Base-by-base conservation (phyloP, 2,113 vertebrate species). In the Diphyllodes magnificus region DNA sequence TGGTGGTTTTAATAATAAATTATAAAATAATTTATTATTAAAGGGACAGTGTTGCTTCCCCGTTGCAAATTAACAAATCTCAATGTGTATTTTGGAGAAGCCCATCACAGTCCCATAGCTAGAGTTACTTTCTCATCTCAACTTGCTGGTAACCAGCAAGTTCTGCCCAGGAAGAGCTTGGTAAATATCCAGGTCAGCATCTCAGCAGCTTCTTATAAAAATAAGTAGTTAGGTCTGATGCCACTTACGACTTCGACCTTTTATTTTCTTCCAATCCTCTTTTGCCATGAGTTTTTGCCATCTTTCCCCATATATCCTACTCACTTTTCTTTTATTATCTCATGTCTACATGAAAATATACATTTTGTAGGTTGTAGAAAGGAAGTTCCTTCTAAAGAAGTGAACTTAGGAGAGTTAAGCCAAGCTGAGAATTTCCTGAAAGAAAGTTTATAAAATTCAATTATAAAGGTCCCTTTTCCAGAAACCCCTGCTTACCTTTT, bases 61-160 rank as follows among this genome's bases (percentile, higher is more conserved):
- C 0, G 0, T 18, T n/a, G 44, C 6, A 64, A 63, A 76, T 47
- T 17, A 50, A 33, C 6, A 42, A 33, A 54, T 28, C 21, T 47
- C 13, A 23, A 7, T 30, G 19, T 22, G n/a, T 9, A 13, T 76
- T 82, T 77, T 64, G 44, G 54, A 76, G 44, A 75, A 75, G 39
- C 15, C 8, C 20, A 35, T 22, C 51, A 9, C 21, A 33, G 27
- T 13, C 39, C 35, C 35, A 22, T 18, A 35, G 30, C 33, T 47
- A 37, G 42, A 85, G 28, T 10, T 49, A 9, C 15, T 53, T 78
- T 68, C 53, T 68, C 23, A 16, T 39, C 50, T 73, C 56, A 45
- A 0, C 25, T 63, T 7, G 33, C 15, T 45, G 30, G 21, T 37
- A 49, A 59, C 33, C 14, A 31, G 15, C 8, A 17, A 13, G 11